These are phyloP conservation scores for Nerophis ophidion DNA, from an alignment of 2,113 vertebrate genomes.

Conservation along the genomic window DNA sequence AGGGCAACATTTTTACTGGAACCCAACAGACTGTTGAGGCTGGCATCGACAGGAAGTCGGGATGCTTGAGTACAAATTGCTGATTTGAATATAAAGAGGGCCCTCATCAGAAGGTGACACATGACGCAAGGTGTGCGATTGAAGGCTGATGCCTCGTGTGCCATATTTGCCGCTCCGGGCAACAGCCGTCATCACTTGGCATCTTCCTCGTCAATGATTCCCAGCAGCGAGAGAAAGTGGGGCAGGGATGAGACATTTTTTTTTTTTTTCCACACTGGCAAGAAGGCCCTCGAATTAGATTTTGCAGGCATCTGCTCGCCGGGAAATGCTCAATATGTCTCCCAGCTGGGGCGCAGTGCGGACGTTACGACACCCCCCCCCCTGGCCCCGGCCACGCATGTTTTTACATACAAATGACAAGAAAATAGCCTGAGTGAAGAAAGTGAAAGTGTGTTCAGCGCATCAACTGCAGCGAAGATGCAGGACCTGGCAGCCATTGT, in stretches of 20 bases:
- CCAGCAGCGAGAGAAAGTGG: conserved; percentile 39
- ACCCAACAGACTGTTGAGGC: too few species aligned
- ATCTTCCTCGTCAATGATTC: conserved; percentile 54
- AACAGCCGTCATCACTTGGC: conserved; percentile 39
- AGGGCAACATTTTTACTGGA: too few species aligned
- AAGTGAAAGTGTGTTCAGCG: conserved; percentile 1
- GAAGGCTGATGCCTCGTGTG: conserved; percentile 34
- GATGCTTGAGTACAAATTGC: too few species aligned
- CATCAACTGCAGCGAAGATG: conserved; percentile 33
- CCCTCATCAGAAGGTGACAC: conserved; percentile 34
- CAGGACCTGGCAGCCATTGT: conserved; percentile 43
- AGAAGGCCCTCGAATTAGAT: conserved; percentile 40
- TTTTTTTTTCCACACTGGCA: conserved; percentile 52
- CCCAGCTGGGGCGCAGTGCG: conserved; percentile 14
- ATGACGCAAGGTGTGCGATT: conserved; percentile 45
- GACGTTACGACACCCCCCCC: conserved; percentile 9
- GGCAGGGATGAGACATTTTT: conserved; percentile 37
- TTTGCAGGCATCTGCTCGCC: conserved; percentile 49
- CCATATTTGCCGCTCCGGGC: conserved; percentile 43
- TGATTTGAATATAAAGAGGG: background rate
- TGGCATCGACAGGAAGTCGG: too few species aligned
- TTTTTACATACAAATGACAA: conserved; percentile 5
- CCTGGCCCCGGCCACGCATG: too few species aligned
- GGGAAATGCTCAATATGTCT: conserved; percentile 43
- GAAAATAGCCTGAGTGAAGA: conserved; percentile 31